Percentiles rank a stretch among this genome's conserved stretches.
These are phyloP conservation scores for Alviniconcha marisindica DNA, from an alignment of 1,140 invertebrate species.

Conservation along the genomic window DNA sequence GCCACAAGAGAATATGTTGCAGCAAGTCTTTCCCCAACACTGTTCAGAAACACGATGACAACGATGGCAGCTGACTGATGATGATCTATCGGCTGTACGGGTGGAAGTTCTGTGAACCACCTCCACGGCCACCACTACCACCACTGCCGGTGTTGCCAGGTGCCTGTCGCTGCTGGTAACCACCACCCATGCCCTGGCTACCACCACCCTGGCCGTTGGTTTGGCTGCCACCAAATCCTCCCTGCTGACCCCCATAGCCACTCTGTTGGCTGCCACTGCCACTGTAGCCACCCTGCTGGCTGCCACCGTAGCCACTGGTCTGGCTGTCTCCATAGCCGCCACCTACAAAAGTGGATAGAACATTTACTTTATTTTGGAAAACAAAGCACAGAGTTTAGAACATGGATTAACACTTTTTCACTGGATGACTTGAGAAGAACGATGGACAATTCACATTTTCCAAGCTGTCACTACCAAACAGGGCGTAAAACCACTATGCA, in stretches of 20 bases:
- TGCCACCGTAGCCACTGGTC: neutral
- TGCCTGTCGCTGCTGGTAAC: constrained; percentile 38
- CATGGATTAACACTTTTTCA: too few relatives aligned
- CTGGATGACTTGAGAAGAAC: too few relatives aligned
- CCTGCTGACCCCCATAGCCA: constrained; percentile 21
- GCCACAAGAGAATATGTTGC: neutral
- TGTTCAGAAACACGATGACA: neutral
- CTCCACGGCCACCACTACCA: neutral
- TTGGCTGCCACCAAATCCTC: neutral
- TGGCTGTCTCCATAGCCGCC: constrained; percentile 23
- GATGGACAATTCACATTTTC: too few relatives aligned
- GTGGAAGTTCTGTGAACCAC: constrained; percentile 36
- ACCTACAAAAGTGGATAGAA: neutral
- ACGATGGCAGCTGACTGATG: neutral
- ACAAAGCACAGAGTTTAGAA: too few relatives aligned
- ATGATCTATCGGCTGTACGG: constrained; percentile 30
- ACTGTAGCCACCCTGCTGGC: constrained; percentile 30
- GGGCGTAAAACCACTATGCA: too few relatives aligned
- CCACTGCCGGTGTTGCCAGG: constrained; percentile 28
- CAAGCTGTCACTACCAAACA: too few relatives aligned
- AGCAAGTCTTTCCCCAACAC: neutral
- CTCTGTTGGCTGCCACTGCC: constrained; percentile 21
- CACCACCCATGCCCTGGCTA: neutral
- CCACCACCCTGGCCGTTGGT: neutral
- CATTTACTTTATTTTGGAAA: too few relatives aligned